These are phyloP conservation scores for Ammodytes dubius DNA, from an alignment of 2,113 vertebrate species.

Conservation along the genomic window DNA sequence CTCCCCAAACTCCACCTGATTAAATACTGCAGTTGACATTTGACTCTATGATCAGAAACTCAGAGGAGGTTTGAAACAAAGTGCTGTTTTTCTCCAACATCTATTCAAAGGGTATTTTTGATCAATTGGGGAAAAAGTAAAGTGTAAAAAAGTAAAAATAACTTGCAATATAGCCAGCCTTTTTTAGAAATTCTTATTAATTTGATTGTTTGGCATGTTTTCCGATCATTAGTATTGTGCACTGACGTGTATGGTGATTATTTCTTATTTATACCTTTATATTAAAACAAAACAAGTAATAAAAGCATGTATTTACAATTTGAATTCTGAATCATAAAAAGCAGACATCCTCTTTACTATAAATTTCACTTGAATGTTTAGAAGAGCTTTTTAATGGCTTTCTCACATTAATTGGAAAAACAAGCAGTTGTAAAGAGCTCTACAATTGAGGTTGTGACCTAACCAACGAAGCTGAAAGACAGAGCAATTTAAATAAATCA, in stretches of 20 bases:
- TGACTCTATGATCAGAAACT: conserved; percentile 21
- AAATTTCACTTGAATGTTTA: background rate
- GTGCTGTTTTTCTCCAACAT: background rate
- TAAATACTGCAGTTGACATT: conserved; percentile 40
- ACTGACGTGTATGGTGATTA: background rate
- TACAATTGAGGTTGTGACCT: conserved; percentile 25
- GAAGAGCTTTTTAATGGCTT: background rate
- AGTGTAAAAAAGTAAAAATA: background rate
- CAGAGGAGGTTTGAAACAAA: conserved; percentile 7
- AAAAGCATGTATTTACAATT: background rate
- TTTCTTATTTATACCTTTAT: background rate
- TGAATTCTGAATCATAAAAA: conserved; percentile 2
- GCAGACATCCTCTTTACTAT: background rate
- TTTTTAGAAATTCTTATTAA: too few species aligned
- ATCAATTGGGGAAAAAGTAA: background rate
- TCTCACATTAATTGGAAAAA: conserved; percentile 19
- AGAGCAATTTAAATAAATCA: conserved; percentile 24
- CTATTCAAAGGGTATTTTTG: background rate
- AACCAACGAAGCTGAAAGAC: conserved; percentile 7
- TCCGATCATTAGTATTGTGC: background rate
- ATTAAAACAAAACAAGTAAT: background rate
- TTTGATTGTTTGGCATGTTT: background rate
- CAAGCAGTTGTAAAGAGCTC: conserved; percentile 1
- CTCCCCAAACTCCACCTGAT: conserved; percentile 20
- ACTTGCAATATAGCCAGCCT: too few species aligned